These are phyloP conservation scores for Phytoseiulus persimilis DNA, from an alignment of 2,888 invertebrate species.

Conservation along the genomic window DNA sequence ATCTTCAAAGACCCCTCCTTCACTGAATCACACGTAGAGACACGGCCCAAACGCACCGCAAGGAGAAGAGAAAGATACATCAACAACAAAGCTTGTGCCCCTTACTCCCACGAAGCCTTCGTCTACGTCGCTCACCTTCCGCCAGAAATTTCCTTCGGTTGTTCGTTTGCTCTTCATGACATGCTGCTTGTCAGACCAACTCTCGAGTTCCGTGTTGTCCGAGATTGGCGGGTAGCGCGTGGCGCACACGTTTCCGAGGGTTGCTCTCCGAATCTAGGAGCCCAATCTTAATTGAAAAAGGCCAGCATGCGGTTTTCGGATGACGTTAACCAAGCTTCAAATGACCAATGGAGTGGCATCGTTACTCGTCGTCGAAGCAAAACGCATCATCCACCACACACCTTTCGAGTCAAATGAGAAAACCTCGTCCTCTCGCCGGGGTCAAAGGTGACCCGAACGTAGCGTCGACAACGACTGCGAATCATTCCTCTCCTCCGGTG, in stretches of 20 bases:
- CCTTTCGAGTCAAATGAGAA: not conserved
- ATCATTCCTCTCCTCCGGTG: not conserved
- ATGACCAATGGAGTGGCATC: not conserved
- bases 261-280: not conserved
- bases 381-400: not conserved
- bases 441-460: not conserved
- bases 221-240: not conserved
- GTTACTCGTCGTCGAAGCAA: not conserved
- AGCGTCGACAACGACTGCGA: not conserved
- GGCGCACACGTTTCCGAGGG: not conserved
- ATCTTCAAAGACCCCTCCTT: not conserved
- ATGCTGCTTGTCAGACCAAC: not conserved
- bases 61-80: not conserved
- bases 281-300: not conserved
- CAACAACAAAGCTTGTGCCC: not conserved
- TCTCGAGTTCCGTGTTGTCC: not conserved
- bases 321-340: not conserved
- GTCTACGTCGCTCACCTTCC: not conserved
- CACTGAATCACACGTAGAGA: not conserved
- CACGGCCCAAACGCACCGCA: not conserved
- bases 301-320: not conserved
- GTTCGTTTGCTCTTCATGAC: not conserved
- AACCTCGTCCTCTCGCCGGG: not conserved
- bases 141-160: not conserved
- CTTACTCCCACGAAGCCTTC: not conserved